Conservation (phyloP, 2,113 vertebrate genomes). For the Macrotus californicus region DNA sequence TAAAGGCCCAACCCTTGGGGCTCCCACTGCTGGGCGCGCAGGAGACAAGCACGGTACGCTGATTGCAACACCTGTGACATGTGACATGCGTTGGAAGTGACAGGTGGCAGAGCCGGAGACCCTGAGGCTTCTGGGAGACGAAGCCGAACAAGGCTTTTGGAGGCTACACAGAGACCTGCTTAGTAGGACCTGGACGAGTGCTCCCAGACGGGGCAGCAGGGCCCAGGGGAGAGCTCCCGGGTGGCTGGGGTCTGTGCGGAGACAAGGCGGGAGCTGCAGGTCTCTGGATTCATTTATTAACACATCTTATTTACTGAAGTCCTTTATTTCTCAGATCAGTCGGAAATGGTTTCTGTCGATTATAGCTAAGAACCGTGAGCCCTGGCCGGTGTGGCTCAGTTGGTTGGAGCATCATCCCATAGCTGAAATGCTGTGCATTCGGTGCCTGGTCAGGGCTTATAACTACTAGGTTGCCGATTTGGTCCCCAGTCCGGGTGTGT, state of each 20-base stretch:
- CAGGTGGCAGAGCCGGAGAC: background rate
- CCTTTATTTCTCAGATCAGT: background rate
- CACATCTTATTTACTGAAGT: background rate
- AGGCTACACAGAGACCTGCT: background rate
- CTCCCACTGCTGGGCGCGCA: background rate
- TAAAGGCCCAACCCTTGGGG: background rate
- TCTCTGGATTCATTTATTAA: background rate
- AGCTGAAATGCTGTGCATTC: too few species aligned
- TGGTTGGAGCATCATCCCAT: too few species aligned
- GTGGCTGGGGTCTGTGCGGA: background rate
- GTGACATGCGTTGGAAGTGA: background rate
- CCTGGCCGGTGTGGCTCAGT: too few species aligned
- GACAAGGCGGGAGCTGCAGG: background rate
- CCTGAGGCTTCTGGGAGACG: background rate
- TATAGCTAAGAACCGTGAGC: background rate
- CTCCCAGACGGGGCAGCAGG: background rate
- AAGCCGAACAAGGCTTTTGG: background rate
- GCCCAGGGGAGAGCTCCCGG: background rate
- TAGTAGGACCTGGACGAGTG: background rate
- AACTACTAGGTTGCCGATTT: too few species aligned
- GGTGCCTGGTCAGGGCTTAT: too few species aligned
- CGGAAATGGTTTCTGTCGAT: background rate
- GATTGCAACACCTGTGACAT: background rate
- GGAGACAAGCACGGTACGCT: accelerated
- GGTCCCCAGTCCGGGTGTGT: too few species aligned